Conservation (phyloP, 2,113 vertebrate genomes). For the Balaeniceps rex region DNA sequence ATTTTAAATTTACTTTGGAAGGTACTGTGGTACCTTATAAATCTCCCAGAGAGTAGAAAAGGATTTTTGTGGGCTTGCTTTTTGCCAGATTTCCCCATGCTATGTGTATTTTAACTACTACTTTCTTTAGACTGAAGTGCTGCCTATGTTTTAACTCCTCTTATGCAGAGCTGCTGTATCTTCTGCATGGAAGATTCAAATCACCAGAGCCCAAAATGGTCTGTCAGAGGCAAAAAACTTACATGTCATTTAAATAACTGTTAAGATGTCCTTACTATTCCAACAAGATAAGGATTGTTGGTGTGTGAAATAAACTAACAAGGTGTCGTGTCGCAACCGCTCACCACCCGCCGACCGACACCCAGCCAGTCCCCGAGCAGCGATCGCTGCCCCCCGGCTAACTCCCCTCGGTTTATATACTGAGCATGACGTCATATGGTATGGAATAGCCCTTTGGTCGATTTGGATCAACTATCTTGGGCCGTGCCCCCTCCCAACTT, state of each 20-base stretch:
- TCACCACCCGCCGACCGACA: too few species aligned
- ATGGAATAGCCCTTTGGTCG: too few species aligned
- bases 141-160: background rate
- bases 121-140: background rate
- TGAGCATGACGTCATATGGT: too few species aligned
- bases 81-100: background rate
- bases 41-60: conserved; percentile 14
- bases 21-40: conserved; percentile 13
- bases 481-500: too few species aligned
- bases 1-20: conserved; percentile 1
- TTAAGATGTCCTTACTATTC: background rate
- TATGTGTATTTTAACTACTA: conserved; percentile 3
- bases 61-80: conserved; percentile 43
- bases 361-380: too few species aligned
- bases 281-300: background rate
- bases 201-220: background rate
- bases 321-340: too few species aligned
- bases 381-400: too few species aligned
- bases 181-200: background rate
- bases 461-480: too few species aligned
- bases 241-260: background rate
- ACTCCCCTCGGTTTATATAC: too few species aligned
- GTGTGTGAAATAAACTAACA: background rate
- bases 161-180: background rate
- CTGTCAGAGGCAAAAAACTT: background rate